These are phyloP conservation scores for Prunella himalayana DNA, from an alignment of 2,113 vertebrate species.

Conservation along the genomic window DNA sequence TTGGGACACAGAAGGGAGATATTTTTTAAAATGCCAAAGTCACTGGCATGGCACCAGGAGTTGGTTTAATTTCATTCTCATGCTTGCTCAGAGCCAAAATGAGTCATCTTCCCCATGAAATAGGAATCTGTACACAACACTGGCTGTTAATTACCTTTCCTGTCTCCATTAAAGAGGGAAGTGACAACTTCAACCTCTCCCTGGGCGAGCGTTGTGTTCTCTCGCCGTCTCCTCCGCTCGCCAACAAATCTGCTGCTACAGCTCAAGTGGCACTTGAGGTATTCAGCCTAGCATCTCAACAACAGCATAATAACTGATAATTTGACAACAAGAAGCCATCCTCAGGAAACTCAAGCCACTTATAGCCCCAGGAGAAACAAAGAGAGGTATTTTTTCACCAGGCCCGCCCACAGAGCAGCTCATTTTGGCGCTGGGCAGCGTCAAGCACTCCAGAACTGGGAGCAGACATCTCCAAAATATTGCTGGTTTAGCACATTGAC, in stretches of 20 bases:
- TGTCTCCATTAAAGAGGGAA: conserved; percentile 67
- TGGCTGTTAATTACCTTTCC: conserved; percentile 70
- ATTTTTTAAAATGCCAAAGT: conserved; percentile 48
- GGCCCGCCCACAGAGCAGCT: not conserved
- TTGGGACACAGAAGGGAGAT: conserved; percentile 19
- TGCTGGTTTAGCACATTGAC: not conserved
- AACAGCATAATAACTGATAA: conserved; percentile 25
- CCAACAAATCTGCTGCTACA: conserved; percentile 56
- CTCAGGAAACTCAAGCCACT: conserved; percentile 46
- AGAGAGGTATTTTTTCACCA: not conserved
- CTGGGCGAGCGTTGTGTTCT: conserved; percentile 50
- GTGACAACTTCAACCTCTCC: conserved; percentile 69
- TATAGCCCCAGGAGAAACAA: not conserved
- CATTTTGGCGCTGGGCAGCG: not conserved
- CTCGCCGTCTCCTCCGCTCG: not conserved
- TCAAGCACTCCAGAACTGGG: not conserved
- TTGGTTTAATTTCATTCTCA: conserved; percentile 51
- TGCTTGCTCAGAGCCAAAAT: conserved; percentile 38
- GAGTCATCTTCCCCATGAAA: conserved; percentile 59
- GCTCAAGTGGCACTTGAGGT: conserved; percentile 54
- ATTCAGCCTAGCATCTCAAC: conserved; percentile 50
- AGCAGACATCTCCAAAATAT: not conserved
- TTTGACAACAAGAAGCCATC: conserved; percentile 47
- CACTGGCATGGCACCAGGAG: conserved; percentile 1
- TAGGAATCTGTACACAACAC: conserved; percentile 55